Evolutionary conservation across 2,113 vertebrate species (phyloP).

Genomic region (Alectura lathami): DNA sequence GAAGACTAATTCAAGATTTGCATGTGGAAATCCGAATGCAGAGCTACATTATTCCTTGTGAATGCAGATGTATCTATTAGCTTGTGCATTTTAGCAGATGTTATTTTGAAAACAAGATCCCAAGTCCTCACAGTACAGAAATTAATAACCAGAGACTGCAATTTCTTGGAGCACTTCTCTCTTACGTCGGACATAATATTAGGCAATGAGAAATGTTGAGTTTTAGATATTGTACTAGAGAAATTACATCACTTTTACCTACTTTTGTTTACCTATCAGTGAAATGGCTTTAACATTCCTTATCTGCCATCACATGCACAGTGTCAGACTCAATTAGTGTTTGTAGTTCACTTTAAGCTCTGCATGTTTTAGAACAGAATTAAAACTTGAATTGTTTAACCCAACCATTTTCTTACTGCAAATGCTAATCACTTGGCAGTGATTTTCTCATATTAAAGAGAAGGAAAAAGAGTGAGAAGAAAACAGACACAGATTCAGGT

Average conservation of each 20-base stretch:
- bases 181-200: background rate
- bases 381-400: conserved; percentile 32
- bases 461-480: background rate
- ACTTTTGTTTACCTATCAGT: conserved; percentile 37
- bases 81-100: conserved; percentile 55
- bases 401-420: background rate
- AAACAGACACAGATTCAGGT: background rate
- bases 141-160: conserved; percentile 35
- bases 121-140: conserved; percentile 23
- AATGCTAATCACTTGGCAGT: conserved; percentile 1
- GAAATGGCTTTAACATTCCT: conserved; percentile 43
- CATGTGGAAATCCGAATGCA: conserved; percentile 58
- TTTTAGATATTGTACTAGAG: background rate
- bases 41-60: conserved; percentile 35
- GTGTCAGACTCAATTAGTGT: conserved; percentile 45
- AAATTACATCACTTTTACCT: conserved; percentile 35
- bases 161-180: conserved; percentile 9
- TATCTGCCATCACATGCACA: background rate
- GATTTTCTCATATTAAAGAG: background rate
- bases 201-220: background rate
- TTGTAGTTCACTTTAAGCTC: conserved; percentile 52
- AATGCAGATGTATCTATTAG: conserved; percentile 70
- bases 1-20: conserved; percentile 69
- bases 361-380: conserved; percentile 39
- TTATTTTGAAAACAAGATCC: conserved; percentile 64